Evolutionary conservation across 1,140 invertebrate species (phyloP).

Genomic region (Philotrypesis tridentata): DNA sequence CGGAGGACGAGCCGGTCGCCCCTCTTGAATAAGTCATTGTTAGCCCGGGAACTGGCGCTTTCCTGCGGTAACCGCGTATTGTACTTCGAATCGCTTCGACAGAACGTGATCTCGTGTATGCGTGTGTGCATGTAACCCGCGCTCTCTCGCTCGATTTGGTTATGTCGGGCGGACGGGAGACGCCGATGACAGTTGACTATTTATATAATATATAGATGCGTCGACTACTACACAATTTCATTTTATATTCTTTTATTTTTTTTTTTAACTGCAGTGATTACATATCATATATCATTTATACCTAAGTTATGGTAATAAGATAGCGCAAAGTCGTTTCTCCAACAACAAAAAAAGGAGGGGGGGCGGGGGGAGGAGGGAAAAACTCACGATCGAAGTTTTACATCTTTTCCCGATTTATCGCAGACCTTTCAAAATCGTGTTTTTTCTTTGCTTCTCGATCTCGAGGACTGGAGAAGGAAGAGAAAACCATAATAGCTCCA

Average conservation of each 20-base stretch:
- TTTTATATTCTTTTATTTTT: conserved; percentile 45
- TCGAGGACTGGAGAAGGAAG: background rate
- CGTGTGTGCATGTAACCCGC: too few species aligned
- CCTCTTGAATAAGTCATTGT: background rate
- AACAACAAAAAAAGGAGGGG: conserved; percentile 29
- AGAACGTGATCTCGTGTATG: background rate
- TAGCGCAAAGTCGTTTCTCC: conserved; percentile 24
- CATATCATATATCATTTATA: conserved; percentile 43
- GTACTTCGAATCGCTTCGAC: background rate
- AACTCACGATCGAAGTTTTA: background rate
- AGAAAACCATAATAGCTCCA: background rate
- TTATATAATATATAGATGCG: too few species aligned
- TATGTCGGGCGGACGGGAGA: background rate
- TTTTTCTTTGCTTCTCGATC: background rate
- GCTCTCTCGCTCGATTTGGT: background rate
- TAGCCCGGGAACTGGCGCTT: background rate
- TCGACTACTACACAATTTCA: conserved; percentile 8
- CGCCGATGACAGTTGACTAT: background rate
- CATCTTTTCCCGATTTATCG: conserved; percentile 37
- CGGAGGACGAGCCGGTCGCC: background rate
- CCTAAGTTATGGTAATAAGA: conserved; percentile 42
- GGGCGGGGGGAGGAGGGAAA: too few species aligned
- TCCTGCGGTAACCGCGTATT: background rate
- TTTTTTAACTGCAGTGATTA: conserved; percentile 47
- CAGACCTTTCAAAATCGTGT: background rate